Percentiles rank a stretch among this genome's conserved stretches.
Conservation (phyloP, 2,797 vertebrate species). For the Numenius phaeopus region DNA sequence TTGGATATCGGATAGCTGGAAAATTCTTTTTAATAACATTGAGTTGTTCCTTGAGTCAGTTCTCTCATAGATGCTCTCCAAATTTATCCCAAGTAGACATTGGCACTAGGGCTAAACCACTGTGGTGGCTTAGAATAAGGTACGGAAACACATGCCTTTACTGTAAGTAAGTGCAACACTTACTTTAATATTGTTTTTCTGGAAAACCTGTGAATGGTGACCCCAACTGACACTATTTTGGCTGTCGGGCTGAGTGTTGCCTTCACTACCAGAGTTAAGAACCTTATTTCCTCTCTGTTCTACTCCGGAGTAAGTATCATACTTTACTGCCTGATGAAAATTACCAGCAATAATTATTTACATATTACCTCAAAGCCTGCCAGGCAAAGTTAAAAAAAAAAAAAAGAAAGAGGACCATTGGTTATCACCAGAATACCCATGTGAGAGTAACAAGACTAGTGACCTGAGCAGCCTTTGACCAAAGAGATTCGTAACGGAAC, state of each 20-base stretch:
- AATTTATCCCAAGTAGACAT: neutral
- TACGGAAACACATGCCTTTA: rapidly evolving
- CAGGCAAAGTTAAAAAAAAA: neutral
- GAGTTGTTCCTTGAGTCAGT: neutral
- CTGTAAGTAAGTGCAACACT: neutral
- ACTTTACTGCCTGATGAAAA: neutral
- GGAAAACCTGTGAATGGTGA: neutral
- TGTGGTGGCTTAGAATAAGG: neutral
- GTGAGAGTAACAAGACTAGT: neutral
- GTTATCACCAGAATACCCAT: neutral
- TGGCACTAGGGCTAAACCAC: neutral
- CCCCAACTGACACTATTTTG: neutral
- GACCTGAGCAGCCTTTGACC: neutral
- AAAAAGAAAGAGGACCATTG: neutral
- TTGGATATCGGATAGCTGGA: neutral
- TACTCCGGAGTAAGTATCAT: neutral
- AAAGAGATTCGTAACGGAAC: neutral
- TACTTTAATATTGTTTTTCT: neutral
- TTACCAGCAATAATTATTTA: neutral
- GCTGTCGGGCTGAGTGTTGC: rapidly evolving
- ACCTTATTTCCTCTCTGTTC: neutral
- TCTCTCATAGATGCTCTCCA: neutral
- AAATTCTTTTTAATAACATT: neutral
- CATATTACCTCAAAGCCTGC: neutral
- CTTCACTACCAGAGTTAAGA: neutral